These are phyloP conservation scores for Mythimna impura DNA, from an alignment of 2,888 invertebrate species.

Conservation along the genomic window DNA sequence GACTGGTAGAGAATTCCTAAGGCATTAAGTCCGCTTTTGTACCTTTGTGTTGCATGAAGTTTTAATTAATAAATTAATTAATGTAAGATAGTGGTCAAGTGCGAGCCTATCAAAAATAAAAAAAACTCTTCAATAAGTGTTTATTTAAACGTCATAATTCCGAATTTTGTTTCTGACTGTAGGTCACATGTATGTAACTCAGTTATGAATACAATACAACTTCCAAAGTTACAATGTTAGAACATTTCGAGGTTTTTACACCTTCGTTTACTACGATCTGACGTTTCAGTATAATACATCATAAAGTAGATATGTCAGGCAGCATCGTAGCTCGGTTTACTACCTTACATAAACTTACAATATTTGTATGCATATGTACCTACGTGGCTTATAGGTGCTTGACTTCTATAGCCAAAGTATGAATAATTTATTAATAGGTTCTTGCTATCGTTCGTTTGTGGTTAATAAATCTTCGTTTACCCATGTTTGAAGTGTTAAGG, in stretches of 20 bases:
- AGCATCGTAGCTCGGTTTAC: slow-evolving; percentile 35
- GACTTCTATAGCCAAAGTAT: slow-evolving; percentile 29
- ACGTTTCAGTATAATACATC: slow-evolving; percentile 50
- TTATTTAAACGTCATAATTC: no score
- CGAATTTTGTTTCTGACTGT: neutral
- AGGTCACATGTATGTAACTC: neutral
- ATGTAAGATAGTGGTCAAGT: no score
- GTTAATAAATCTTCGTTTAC: neutral
- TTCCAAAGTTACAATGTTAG: slow-evolving; percentile 26
- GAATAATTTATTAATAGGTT: slow-evolving; percentile 32
- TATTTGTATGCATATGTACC: slow-evolving; percentile 41
- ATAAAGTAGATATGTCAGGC: slow-evolving; percentile 46
- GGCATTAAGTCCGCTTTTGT: no score
- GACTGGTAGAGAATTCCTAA: no score
- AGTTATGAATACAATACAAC: slow-evolving; percentile 18
- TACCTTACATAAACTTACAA: slow-evolving; percentile 33
- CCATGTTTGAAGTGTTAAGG: neutral
- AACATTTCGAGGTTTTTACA: slow-evolving; percentile 55
- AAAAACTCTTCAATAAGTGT: no score
- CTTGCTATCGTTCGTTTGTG: neutral
- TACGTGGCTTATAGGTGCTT: slow-evolving; percentile 22
- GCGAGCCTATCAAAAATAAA: no score
- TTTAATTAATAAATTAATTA: no score
- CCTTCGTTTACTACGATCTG: slow-evolving; percentile 47
- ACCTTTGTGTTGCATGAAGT: no score